These are phyloP conservation scores for Gobio gobio DNA, from an alignment of 2,113 vertebrate species.

Conservation along the genomic window DNA sequence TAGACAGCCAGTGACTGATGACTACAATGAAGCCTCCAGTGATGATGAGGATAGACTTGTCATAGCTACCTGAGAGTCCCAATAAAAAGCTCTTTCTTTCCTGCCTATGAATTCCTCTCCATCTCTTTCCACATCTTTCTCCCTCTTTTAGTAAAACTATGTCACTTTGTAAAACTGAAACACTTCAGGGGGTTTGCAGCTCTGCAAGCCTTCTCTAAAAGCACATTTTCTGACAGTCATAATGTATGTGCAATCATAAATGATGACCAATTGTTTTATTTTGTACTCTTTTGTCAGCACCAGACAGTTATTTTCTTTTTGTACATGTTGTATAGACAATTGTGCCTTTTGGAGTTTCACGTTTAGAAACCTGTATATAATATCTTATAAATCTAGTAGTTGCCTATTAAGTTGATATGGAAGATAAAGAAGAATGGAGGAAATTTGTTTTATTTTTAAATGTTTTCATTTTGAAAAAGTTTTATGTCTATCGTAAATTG, in stretches of 20 bases:
- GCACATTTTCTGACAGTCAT: slow-evolving; percentile 96
- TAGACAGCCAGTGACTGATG: slow-evolving; percentile 75
- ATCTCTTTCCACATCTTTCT: slow-evolving; percentile 41
- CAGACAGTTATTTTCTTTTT: slow-evolving; percentile 83
- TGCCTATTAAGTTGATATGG: slow-evolving; percentile 75
- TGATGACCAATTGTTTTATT: slow-evolving; percentile 91
- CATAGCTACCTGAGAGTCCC: slow-evolving; percentile 87
- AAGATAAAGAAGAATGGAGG: slow-evolving; percentile 59
- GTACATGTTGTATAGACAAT: slow-evolving; percentile 99
- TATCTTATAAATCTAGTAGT: slow-evolving; percentile 87
- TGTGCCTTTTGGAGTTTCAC: slow-evolving; percentile 98
- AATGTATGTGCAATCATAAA: slow-evolving; percentile 96
- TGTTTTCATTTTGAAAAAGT: slow-evolving; percentile 78
- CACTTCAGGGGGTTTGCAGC: slow-evolving; percentile 83
- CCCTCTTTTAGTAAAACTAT: slow-evolving; percentile 71
- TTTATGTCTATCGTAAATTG: slow-evolving; percentile 79
- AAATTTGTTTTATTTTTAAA: slow-evolving; percentile 76
- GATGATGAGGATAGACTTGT: slow-evolving; percentile 95
- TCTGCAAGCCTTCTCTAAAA: slow-evolving; percentile 85
- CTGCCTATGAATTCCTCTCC: slow-evolving; percentile 57
- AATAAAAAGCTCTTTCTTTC: slow-evolving; percentile 58
- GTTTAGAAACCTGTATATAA: slow-evolving; percentile 95
- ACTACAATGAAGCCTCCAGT: slow-evolving; percentile 89
- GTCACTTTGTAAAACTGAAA: slow-evolving; percentile 84
- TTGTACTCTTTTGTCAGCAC: slow-evolving; percentile 79